Conservation (phyloP, 1,140 invertebrate genomes). For the Brachionus manjavacas region DNA sequence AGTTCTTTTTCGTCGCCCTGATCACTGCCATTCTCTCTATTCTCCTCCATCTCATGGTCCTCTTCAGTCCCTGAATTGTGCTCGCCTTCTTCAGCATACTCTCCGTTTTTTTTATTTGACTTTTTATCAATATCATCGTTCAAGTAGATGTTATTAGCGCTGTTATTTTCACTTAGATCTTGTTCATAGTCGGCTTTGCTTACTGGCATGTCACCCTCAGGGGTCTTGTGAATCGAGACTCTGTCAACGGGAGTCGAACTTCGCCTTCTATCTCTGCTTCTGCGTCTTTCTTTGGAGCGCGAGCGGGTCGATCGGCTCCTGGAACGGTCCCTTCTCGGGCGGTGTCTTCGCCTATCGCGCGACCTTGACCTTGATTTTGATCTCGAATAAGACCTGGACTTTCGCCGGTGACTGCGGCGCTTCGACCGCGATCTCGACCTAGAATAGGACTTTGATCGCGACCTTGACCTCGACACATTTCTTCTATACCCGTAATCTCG, state of each 20-base stretch:
- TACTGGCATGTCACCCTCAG: not conserved
- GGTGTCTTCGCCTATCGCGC: not conserved
- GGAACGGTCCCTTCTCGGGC: not conserved
- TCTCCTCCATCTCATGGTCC: not conserved
- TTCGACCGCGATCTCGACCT: not conserved
- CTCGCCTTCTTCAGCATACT: not conserved
- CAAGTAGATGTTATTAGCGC: constrained; percentile 8
- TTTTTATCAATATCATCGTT: not conserved
- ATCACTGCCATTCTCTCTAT: not conserved
- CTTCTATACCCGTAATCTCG: not conserved
- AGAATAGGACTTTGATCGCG: not conserved
- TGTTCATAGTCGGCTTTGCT: not conserved
- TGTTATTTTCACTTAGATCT: constrained; percentile 14
- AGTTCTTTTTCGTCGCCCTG: not conserved
- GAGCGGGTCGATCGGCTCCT: not conserved
- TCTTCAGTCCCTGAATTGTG: not conserved
- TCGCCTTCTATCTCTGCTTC: not conserved
- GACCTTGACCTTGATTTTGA: not conserved
- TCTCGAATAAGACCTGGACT: not conserved
- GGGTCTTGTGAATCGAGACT: not conserved
- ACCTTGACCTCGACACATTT: not conserved
- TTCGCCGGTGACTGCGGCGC: not conserved
- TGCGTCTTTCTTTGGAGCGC: not conserved
- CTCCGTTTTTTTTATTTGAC: not conserved
- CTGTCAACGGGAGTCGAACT: not conserved